Evolutionary conservation across 2,797 vertebrate genomes (phyloP).

Genomic region (Pterois miles): DNA sequence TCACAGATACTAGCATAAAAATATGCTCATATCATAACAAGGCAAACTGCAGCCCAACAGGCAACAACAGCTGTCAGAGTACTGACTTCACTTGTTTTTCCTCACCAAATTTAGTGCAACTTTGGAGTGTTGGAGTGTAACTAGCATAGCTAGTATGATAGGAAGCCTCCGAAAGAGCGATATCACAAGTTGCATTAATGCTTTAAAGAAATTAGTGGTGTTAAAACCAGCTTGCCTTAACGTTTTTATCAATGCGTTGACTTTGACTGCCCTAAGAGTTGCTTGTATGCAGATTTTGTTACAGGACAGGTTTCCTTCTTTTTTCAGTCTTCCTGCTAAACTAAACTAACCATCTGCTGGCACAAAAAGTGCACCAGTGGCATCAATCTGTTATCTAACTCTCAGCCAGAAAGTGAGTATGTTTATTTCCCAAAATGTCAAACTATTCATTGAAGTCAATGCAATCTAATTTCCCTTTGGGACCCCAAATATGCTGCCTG

Average conservation of each 20-base stretch:
- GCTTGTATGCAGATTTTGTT: neutral
- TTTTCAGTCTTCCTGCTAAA: neutral
- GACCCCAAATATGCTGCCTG: neutral
- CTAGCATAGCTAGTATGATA: too few relatives aligned
- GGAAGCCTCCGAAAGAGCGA: neutral
- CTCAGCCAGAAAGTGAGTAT: neutral
- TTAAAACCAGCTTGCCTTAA: neutral
- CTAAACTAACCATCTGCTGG: neutral
- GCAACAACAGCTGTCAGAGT: too few relatives aligned
- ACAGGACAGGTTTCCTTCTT: too few relatives aligned
- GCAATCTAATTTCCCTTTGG: neutral
- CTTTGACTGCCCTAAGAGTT: neutral
- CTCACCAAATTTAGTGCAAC: neutral
- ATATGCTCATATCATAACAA: too few relatives aligned
- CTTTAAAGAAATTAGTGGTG: neutral
- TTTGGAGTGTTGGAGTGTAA: too few relatives aligned
- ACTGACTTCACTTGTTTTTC: neutral
- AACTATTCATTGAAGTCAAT: neutral
- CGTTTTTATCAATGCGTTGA: too few relatives aligned
- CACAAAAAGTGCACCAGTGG: too few relatives aligned
- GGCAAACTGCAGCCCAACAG: fast-evolving
- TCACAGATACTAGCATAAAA: too few relatives aligned
- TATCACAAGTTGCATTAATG: neutral
- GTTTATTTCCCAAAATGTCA: constrained; percentile 5
- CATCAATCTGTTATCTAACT: neutral